Conservation (phyloP, 2,797 vertebrate genomes). For the Eulemur rubriventer region DNA sequence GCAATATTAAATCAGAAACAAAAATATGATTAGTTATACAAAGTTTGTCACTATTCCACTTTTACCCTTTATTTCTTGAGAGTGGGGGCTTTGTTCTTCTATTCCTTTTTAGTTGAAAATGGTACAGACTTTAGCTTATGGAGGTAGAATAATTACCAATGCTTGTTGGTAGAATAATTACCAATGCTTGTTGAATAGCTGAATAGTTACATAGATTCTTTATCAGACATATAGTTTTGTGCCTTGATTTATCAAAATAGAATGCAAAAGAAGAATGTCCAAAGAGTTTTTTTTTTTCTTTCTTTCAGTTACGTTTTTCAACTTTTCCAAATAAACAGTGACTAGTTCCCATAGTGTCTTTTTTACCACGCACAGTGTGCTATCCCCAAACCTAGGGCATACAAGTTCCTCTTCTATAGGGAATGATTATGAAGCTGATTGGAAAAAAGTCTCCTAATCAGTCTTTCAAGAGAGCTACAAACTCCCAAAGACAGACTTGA, state of each 20-base stretch:
- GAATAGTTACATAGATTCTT: not conserved
- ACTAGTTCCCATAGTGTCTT: not conserved
- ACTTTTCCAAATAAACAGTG: not conserved
- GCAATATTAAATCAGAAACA: not conserved
- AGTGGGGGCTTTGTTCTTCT: not conserved
- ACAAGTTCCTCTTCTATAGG: not conserved
- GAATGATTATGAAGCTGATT: not conserved
- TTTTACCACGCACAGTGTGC: not conserved
- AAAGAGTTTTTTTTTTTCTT: not conserved
- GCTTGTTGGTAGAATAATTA: not conserved
- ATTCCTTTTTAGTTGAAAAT: not conserved
- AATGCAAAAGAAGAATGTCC: not conserved
- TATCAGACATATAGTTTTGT: not conserved
- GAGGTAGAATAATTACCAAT: not conserved
- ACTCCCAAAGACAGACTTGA: not conserved
- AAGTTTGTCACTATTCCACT: not conserved
- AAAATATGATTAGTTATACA: not conserved
- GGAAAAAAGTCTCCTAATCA: not conserved
- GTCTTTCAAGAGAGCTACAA: not conserved
- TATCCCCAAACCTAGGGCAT: not conserved
- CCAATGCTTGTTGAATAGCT: not conserved
- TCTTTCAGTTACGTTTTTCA: not conserved
- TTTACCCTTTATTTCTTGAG: not conserved
- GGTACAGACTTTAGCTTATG: not conserved
- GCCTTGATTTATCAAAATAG: not conserved